A percentile compares a stretch with the other conserved stretches of the same genome.
Conservation (phyloP, 2,113 vertebrate species). For the Geococcyx californianus region DNA sequence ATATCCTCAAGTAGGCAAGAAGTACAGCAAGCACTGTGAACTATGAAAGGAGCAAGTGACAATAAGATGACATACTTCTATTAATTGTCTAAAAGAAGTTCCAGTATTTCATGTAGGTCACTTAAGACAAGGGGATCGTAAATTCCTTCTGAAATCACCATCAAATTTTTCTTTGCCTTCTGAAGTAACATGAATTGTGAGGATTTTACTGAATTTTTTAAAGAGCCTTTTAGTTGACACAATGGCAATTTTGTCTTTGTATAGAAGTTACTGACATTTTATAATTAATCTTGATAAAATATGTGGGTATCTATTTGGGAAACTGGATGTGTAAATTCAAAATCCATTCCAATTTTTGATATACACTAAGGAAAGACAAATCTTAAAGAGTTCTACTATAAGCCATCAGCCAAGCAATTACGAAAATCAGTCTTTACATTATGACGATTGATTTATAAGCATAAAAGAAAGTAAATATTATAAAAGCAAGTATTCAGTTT, state of each 20-base stretch:
- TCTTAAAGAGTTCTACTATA: not conserved
- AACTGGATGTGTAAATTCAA: not conserved
- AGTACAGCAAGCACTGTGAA: not conserved
- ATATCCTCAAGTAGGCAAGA: not conserved
- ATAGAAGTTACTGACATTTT: not conserved
- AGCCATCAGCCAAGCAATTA: not conserved
- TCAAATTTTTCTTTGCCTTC: conserved; percentile 11
- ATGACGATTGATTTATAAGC: not conserved
- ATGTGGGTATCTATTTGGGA: not conserved
- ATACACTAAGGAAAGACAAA: not conserved
- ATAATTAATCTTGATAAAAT: conserved; percentile 18
- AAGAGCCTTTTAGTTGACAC: not conserved
- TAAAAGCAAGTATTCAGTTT: not conserved
- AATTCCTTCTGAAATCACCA: not conserved
- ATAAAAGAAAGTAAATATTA: not conserved
- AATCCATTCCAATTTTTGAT: not conserved
- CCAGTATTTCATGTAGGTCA: not conserved
- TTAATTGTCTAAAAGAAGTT: conserved; percentile 25
- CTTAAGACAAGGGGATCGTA: not conserved
- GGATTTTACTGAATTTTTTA: not conserved
- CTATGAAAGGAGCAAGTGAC: not conserved
- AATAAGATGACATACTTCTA: not conserved
- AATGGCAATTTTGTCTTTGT: not conserved
- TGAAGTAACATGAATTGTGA: not conserved
- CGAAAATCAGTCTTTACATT: not conserved